These are phyloP conservation scores for Cladorhizidae sp. DNA, from an alignment of 37 sponge, comb jelly and placozoan species.

Conservation along the genomic window DNA sequence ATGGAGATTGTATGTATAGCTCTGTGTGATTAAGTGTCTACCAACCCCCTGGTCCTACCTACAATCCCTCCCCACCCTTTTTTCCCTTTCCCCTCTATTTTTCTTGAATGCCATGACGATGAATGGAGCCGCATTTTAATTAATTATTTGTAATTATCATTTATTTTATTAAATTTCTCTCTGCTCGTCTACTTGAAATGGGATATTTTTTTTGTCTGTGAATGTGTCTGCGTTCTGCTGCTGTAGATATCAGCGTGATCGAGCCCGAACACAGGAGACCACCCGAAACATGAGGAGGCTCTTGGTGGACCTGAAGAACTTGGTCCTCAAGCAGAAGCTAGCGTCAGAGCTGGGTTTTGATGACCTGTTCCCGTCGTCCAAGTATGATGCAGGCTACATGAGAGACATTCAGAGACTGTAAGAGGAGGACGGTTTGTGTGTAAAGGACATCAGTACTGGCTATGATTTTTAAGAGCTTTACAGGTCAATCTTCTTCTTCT, in stretches of 20 bases:
- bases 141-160: not conserved
- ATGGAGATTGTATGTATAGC: no score
- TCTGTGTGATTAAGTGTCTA: no score
- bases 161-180: not conserved
- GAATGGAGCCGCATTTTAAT: no score
- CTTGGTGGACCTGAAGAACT: conserved; percentile 23
- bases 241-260: conserved; percentile 41
- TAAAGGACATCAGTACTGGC: no score
- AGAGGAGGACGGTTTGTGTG: no score
- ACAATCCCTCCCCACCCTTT: no score
- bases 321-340: conserved; percentile 38
- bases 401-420: conserved; percentile 52
- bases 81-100: no score
- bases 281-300: conserved; percentile 50
- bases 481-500: no score
- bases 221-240: not conserved
- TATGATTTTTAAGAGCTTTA: no score
- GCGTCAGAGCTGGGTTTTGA: conserved; percentile 46
- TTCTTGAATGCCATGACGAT: no score
- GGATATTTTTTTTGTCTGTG: not conserved
- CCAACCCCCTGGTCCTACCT: no score
- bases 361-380: conserved; percentile 36
- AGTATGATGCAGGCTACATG: conserved; percentile 45
- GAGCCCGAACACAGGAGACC: conserved; percentile 29
- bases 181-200: no score